Percentiles rank a stretch among this genome's conserved stretches.
Evolutionary conservation across 2,797 vertebrate genomes (phyloP).

Genomic region (Margarornis squamiger): DNA sequence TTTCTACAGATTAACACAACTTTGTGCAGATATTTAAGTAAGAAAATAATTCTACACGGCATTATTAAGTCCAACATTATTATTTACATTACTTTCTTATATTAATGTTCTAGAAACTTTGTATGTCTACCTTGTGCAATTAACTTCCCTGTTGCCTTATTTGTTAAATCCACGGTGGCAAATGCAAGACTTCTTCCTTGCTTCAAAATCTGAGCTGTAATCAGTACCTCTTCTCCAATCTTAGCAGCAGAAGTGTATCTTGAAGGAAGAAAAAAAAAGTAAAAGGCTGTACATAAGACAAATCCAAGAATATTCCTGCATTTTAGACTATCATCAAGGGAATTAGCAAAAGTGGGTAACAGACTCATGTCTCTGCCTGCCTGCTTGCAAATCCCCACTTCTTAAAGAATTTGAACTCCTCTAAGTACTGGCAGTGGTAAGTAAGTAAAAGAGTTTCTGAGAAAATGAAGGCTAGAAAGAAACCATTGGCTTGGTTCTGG

Average conservation of each 20-base stretch:
- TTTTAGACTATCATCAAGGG: neutral
- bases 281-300: neutral
- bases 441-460: neutral
- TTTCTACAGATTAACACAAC: neutral
- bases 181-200: constrained; percentile 90
- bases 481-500: neutral
- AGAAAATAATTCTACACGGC: neutral
- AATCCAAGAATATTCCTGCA: neutral
- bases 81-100: neutral
- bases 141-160: constrained; percentile 88
- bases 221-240: constrained; percentile 90
- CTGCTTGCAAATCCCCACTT: neutral
- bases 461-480: neutral
- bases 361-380: neutral
- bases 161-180: constrained; percentile 90
- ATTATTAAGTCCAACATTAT: neutral
- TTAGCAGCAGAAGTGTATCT: constrained; percentile 95
- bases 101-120: constrained; percentile 85
- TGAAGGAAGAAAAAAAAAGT: constrained; percentile 64
- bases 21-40: neutral
- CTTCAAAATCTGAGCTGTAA: constrained; percentile 93
- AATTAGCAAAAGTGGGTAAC: neutral
- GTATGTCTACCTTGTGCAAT: constrained; percentile 96
- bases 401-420: neutral
- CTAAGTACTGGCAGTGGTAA: neutral